Evolutionary conservation across 2,113 vertebrate genomes (phyloP).

Genomic region (Rhinolophus sinicus): DNA sequence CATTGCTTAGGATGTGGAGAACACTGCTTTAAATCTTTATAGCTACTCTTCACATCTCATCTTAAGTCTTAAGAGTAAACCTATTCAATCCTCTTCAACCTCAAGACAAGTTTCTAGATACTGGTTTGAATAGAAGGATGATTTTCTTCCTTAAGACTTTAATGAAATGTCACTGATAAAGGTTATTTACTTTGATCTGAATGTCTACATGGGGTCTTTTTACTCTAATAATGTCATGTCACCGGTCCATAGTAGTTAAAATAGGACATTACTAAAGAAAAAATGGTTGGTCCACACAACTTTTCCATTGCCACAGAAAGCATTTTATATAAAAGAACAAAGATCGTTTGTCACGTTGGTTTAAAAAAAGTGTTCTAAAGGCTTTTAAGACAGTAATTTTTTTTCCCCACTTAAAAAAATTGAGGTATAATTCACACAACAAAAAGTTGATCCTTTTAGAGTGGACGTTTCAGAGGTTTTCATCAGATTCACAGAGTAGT

Average conservation of each 20-base stretch:
- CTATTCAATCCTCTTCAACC: not conserved
- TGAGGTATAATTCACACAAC: not conserved
- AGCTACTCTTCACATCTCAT: not conserved
- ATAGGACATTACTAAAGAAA: constrained; percentile 13
- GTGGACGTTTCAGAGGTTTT: not conserved
- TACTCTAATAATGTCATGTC: not conserved
- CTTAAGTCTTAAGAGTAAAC: constrained; percentile 23
- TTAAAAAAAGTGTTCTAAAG: not conserved
- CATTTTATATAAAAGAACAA: constrained; percentile 7
- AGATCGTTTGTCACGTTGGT: not conserved
- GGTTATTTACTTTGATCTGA: not conserved
- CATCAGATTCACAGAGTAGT: not conserved
- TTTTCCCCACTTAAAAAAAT: not conserved
- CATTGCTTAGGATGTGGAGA: not conserved
- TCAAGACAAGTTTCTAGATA: not conserved
- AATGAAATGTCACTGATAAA: not conserved
- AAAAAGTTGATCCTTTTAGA: not conserved
- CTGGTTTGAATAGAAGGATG: not conserved
- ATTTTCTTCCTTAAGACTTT: constrained; percentile 9
- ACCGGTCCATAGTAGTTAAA: not conserved
- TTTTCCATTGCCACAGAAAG: not conserved
- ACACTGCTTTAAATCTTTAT: not conserved
- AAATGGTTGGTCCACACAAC: not conserved
- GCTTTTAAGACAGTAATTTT: constrained; percentile 23
- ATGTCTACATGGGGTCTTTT: not conserved